Conservation (phyloP, 2,797 vertebrate genomes). For the Sebastes cheni region DNA sequence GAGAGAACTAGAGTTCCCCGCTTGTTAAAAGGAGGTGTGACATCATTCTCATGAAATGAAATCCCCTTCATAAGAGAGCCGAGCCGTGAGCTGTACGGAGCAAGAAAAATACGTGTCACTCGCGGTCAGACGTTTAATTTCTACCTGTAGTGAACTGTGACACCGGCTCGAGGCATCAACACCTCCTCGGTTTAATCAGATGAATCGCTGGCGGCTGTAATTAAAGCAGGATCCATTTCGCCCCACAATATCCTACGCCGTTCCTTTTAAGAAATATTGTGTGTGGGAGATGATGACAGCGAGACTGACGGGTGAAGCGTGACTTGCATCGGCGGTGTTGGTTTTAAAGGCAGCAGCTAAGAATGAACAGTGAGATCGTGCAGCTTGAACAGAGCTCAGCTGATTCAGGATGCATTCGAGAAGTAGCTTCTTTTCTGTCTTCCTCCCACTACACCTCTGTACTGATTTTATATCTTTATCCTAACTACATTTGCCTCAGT, state of each 20-base stretch:
- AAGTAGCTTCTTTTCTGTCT: background rate
- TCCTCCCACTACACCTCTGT: background rate
- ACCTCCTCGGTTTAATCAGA: conserved; percentile 37
- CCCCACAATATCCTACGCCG: background rate
- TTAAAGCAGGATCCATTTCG: conserved; percentile 34
- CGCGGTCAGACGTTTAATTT: conserved; percentile 38
- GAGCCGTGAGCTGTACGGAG: background rate
- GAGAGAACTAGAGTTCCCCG: background rate
- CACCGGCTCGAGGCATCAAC: conserved; percentile 21
- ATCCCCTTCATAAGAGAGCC: background rate
- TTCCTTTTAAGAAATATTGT: conserved; percentile 3
- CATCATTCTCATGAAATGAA: conserved; percentile 7
- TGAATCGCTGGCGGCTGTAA: conserved; percentile 26
- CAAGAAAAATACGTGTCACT: background rate
- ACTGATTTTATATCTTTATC: conserved; percentile 16
- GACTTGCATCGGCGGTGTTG: background rate
- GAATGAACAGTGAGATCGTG: background rate
- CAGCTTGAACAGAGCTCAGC: background rate
- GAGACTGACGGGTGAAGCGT: background rate
- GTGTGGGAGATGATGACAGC: background rate
- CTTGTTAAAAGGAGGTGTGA: background rate
- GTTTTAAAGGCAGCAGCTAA: background rate
- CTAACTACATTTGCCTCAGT: conserved; percentile 20
- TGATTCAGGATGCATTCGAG: background rate
- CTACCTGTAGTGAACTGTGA: conserved; percentile 36